Evolutionary conservation across 2,888 invertebrate species (phyloP), one percentile per base, ranked within the genome.

Genomic region (Dolichopus griseipennis): DNA sequence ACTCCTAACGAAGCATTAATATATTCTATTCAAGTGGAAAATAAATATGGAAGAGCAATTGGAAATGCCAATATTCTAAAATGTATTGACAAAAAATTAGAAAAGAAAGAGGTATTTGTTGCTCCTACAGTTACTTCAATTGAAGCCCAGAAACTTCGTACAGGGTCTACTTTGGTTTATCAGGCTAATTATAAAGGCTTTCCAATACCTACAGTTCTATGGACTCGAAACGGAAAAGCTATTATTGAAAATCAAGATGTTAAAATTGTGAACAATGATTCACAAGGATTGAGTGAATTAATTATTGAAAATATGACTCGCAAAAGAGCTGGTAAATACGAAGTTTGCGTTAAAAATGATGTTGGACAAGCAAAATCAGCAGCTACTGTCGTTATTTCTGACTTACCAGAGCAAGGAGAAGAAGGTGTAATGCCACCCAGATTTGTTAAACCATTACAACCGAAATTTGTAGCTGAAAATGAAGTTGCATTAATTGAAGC

Each of bases 281-380:
- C n/a, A n/a, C n/a, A n/a, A n/a, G 87, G 84, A 65, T 86, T 83
- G 70, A 90, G 91, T 0, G 85, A 82, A 64, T 81, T 93, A 34
- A 85, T 81, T 73, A 86, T 94, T 70, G 82, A 84, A 61, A 87
- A 90, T 72, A 85, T 87, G 74, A 86, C 87, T 64, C 89, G 88
- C 78, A 89, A 89, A 76, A 90, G 92, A 77, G 86, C 87, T 70
- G 96, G 96, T 37, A 93, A 93, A 80, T 96, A 95, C 80, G 94
- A 95, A 84, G 88, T 94, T 18, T 84, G 89, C 34, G 89, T 92
- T n/a, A 85, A 88, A 75, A 92, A 92, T 81, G 85, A 86, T 69
- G 88, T 86, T 65, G 90, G 93, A 15, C 89, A 92, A 76, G 90
- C 90, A 1, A 88, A 90, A 75, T 88, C 92, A 52, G 90, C 91